Conservation (phyloP, 2,888 invertebrate genomes). For the Scelioninae gen. 1 region DNA sequence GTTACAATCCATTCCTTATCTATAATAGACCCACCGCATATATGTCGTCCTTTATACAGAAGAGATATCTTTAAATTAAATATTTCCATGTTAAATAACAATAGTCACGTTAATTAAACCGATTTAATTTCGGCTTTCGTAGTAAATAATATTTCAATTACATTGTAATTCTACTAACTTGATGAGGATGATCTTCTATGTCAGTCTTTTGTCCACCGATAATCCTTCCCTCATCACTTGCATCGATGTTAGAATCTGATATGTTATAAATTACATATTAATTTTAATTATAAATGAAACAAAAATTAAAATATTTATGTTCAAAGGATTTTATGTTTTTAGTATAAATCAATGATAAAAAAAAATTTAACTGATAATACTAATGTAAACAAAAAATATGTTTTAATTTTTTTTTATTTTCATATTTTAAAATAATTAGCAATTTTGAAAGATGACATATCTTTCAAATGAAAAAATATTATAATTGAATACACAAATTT, state of each 20-base stretch:
- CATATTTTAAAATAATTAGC: no score
- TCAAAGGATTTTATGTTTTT: no score
- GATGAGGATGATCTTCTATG: constrained; percentile 81
- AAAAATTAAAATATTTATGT: no score
- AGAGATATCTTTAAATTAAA: constrained; percentile 77
- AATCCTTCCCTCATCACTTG: constrained; percentile 74
- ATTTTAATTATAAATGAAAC: background rate
- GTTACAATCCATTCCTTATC: constrained; percentile 78
- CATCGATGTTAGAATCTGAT: background rate
- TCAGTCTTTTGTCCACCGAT: constrained; percentile 80
- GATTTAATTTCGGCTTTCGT: background rate
- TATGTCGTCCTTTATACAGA: constrained; percentile 74
- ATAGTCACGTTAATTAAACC: constrained; percentile 15
- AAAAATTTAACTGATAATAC: no score
- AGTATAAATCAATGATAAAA: no score
- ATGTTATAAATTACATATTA: background rate
- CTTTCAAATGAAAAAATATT: no score
- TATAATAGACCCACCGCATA: constrained; percentile 81
- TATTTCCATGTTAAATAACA: constrained; percentile 29
- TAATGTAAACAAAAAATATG: no score
- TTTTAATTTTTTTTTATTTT: no score
- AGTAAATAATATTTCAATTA: background rate
- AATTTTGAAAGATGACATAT: no score
- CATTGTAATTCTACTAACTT: constrained; percentile 74
- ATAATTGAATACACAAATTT: no score